Evolutionary conservation across 2,113 vertebrate species (phyloP).

Genomic region (Muntiacus muntjak): DNA sequence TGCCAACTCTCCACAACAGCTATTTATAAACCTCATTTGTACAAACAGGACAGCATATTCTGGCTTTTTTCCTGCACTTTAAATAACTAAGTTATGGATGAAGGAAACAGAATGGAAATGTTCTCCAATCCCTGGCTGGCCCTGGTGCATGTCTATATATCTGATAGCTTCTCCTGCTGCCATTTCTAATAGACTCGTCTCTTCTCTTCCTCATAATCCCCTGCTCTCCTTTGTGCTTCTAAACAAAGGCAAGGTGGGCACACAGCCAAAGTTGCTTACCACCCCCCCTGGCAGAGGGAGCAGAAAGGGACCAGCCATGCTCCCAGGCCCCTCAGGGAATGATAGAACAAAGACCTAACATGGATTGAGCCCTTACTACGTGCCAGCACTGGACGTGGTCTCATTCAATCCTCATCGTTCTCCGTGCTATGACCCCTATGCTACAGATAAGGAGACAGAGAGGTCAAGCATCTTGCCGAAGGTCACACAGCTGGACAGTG

Average conservation of each 20-base stretch:
- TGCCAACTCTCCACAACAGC: not conserved
- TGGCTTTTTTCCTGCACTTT: slow-evolving; percentile 37
- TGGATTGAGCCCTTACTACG: not conserved
- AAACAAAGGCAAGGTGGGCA: slow-evolving; percentile 34
- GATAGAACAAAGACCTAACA: not conserved
- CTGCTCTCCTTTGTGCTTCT: slow-evolving; percentile 20
- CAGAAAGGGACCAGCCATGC: not conserved
- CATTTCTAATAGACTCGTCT: not conserved
- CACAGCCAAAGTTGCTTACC: not conserved
- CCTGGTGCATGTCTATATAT: not conserved
- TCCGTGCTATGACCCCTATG: not conserved
- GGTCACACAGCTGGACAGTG: not conserved
- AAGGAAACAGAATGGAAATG: slow-evolving; percentile 44
- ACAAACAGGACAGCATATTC: not conserved
- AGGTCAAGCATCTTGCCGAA: not conserved
- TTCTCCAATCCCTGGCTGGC: not conserved
- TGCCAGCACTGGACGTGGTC: accelerated
- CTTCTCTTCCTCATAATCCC: slow-evolving; percentile 25
- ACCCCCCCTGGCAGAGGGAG: not conserved
- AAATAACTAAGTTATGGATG: slow-evolving; percentile 55
- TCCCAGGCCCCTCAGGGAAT: not conserved
- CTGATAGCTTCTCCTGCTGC: not conserved
- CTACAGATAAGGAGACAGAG: not conserved
- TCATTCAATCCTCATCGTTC: not conserved
- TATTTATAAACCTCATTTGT: slow-evolving; percentile 54